Conservation (phyloP, 2,797 vertebrate genomes). For the Phrynocephalus forsythii region DNA sequence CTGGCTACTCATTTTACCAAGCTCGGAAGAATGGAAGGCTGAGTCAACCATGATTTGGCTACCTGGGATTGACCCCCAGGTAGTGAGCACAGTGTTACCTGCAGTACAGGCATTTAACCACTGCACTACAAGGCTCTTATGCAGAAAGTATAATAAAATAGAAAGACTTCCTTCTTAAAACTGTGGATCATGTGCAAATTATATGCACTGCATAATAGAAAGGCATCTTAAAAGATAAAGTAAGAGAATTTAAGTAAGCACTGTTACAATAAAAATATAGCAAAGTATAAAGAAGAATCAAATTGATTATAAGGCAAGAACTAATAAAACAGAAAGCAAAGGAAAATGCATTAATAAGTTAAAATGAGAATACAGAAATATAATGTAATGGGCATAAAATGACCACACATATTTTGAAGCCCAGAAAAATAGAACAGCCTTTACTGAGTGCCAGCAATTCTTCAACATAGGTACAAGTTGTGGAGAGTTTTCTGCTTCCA, state of each 20-base stretch:
- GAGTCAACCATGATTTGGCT: too few relatives aligned
- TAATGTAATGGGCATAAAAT: not conserved
- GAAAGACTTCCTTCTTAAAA: not conserved
- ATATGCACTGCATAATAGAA: not conserved
- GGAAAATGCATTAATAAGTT: not conserved
- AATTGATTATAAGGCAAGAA: not conserved
- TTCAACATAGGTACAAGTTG: not conserved
- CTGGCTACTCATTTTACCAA: too few relatives aligned
- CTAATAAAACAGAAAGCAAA: not conserved
- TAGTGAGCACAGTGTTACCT: too few relatives aligned
- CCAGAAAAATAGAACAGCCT: not conserved
- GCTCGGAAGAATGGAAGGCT: too few relatives aligned
- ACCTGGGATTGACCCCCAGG: too few relatives aligned
- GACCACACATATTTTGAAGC: too few relatives aligned
- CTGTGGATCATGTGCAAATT: not conserved
- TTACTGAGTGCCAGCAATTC: not conserved
- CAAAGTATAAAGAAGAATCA: not conserved
- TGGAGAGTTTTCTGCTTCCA: not conserved
- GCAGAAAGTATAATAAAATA: not conserved
- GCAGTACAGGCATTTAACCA: too few relatives aligned
- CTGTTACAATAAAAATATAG: not conserved
- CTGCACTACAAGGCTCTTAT: too few relatives aligned
- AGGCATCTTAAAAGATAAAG: not conserved
- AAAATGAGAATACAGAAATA: not conserved
- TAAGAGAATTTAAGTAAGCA: not conserved